Base-by-base conservation (phyloP, 2,888 invertebrate genomes). In the Magallana nippona region DNA sequence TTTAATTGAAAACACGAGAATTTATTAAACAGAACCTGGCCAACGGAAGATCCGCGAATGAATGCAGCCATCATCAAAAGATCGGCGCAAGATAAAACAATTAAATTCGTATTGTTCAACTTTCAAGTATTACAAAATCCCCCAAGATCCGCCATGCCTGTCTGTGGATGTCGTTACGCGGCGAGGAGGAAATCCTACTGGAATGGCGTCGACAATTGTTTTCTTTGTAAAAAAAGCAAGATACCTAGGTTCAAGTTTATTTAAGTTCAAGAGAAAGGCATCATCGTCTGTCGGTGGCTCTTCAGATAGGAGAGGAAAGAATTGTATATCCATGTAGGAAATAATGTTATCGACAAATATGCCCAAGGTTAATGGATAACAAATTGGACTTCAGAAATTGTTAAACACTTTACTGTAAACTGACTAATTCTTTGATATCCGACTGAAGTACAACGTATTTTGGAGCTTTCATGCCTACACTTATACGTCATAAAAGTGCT, bases 21-120 rank as follows among this genome's bases (percentile, higher is more conserved):
- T 71, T 71, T 71, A 71, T 71, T 71, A 71, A 71, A 71, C 71
- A 32, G 71, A 22, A 27, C 71, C 71, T 71, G 32, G 71, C 27
- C 71, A 71, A 71, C 71, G 71, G 71, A 32, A 27, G 71, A 71
- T 71, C 71, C 27, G 22, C 71, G 71, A 13, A 32, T 71, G 71
- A 27, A 71, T 22, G 71, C 27, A 71, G 71, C 71, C 71, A 71
- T 71, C 71, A 22, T 71, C 71, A 71, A 71, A 71, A 71, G 71
- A 71, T 22, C 22, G 22, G 71, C 71, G 22, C 15, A 71, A 71
- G 71, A 71, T 71, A 71, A 71, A 71, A 71, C 71, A 71, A 71
- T 71, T 71, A 71, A 71, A 71, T 71, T 71, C 71, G 71, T 71
- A 71, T 71, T 71, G 71, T 71, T 71, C 71, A 71, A 71, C 71